Base-by-base conservation (phyloP, 2,113 vertebrate species). In the Recurvirostra avosetta region DNA sequence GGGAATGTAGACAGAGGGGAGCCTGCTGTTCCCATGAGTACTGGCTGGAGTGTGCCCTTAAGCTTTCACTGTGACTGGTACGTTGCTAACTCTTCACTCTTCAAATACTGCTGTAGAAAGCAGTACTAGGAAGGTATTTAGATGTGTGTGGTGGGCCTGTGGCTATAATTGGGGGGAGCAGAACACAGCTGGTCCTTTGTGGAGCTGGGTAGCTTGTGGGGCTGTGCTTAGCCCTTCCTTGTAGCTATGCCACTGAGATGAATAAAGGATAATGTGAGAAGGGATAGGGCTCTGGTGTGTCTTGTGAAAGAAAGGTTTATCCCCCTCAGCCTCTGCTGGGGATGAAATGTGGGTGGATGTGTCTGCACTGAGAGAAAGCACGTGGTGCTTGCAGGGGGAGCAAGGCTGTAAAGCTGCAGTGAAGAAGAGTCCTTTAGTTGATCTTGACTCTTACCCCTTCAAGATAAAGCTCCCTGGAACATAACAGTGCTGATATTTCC, bases 151-250 rank as follows among this genome's bases (percentile, higher is more conserved):
- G 22, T 40, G 68, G 45, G 10, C 10, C 7, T 32, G 53, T 47
- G 63, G 26, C 18, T 73, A 5, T 52, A 38, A 50, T 0, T 0
- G 0, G 1, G 11, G 36, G 21, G 10, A 61, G 36, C 40, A 49
- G 45, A 56, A 8, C 4, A 0, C 21, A 76, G 63, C 76, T 83
- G 72, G 34, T 80, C 45, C 15, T 49, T 29, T 6, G 23, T 38
- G 74, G 82, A 53, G 58, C 38, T n/a, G 34, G 21, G 38, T 17
- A 15, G 22, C 36, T 36, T 41, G 1, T 74, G 23, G 36, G 34
- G 49, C 34, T 90, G 22, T 43, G 32, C 43, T 38, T 29, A 53
- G n/a, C 34, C 52, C 15, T 76, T 49, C 27, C 40, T 40, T 6
- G 16, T 12, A 38, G 68, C 29, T 20, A 1, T 25, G 32, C 29